Evolutionary conservation across 2,797 vertebrate species (phyloP).

Genomic region (Clamator glandarius): DNA sequence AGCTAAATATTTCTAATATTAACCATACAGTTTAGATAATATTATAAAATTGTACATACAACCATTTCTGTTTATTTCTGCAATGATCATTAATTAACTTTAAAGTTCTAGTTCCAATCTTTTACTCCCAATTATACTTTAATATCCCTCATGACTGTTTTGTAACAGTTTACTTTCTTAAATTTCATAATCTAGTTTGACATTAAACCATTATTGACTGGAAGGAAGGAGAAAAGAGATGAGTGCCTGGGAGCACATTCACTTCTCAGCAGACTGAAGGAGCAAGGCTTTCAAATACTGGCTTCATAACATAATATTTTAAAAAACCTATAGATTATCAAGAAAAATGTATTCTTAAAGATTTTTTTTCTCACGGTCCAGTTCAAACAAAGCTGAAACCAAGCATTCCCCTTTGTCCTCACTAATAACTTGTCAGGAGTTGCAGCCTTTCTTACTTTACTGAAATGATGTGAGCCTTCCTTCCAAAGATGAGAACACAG

Average conservation of each 20-base stretch:
- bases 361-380: neutral
- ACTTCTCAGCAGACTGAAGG: neutral
- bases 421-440: accelerated
- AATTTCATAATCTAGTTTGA: neutral
- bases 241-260: neutral
- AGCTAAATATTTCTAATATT: slow-evolving; percentile 47
- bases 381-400: neutral
- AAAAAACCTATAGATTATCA: neutral
- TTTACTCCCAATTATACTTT: neutral
- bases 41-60: neutral
- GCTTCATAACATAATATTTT: neutral
- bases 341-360: neutral
- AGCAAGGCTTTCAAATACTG: neutral
- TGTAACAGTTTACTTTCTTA: neutral
- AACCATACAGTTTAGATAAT: neutral
- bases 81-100: neutral
- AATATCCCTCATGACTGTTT: neutral
- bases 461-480: accelerated
- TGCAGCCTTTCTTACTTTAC: neutral
- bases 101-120: neutral
- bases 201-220: neutral
- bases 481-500: accelerated
- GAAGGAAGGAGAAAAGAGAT: neutral
- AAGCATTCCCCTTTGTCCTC: neutral
- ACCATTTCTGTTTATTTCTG: neutral